Percentiles rank a stretch among this genome's conserved stretches.
These are phyloP conservation scores for Plectropomus leopardus DNA, from an alignment of 2,113 vertebrate genomes.

Conservation along the genomic window DNA sequence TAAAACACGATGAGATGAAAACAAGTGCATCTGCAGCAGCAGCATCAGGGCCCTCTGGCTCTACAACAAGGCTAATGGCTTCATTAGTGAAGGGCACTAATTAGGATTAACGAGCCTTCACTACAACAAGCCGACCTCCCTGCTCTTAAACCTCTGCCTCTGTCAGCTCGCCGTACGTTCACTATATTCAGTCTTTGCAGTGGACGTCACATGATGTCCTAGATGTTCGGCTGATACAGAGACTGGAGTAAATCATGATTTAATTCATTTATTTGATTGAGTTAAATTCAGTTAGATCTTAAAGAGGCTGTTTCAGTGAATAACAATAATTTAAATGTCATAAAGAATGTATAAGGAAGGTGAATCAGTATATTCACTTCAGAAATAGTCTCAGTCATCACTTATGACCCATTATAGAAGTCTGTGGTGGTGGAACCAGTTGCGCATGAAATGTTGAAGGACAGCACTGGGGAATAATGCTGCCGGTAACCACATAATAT, in stretches of 20 bases:
- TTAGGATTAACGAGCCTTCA: constrained; percentile 73
- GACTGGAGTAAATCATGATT: not conserved
- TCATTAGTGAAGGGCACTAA: constrained; percentile 72
- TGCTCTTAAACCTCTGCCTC: constrained; percentile 50
- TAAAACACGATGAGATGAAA: constrained; percentile 35
- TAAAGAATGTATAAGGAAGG: not conserved
- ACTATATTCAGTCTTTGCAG: not conserved
- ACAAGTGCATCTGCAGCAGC: constrained; percentile 35
- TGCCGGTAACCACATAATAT: too few species aligned
- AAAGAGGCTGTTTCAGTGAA: not conserved
- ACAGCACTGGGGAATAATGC: too few species aligned
- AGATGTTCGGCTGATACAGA: not conserved
- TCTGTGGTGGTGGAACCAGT: too few species aligned
- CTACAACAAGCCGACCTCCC: constrained; percentile 45
- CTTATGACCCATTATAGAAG: too few species aligned
- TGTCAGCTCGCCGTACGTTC: not conserved
- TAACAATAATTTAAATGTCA: not conserved
- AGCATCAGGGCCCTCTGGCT: constrained; percentile 40
- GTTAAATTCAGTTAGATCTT: not conserved
- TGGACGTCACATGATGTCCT: not conserved
- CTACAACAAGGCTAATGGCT: constrained; percentile 60
- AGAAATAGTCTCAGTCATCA: too few species aligned
- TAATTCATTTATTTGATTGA: not conserved
- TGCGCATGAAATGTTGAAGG: too few species aligned
- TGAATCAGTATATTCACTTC: not conserved